Base-by-base conservation (phyloP, 2,113 vertebrate genomes). In the Nerophis lumbriciformis region DNA sequence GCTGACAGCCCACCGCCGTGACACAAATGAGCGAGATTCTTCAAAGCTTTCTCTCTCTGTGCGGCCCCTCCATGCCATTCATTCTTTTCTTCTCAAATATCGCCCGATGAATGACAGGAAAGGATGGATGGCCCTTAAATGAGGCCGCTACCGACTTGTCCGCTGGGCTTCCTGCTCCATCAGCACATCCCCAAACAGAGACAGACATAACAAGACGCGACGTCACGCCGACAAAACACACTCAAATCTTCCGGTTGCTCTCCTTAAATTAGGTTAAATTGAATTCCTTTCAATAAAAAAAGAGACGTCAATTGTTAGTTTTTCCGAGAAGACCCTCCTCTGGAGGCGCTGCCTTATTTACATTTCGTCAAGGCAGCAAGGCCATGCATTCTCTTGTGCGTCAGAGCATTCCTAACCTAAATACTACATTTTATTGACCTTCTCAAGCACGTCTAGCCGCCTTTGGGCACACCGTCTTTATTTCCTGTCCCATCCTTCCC, bases 401-500 rank as follows among this genome's bases (percentile, higher is more conserved):
- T 45, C 38, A 44, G 70, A 16, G 57, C 75, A 80, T 85, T 80
- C 67, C 73, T 83, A 75, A 85, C 80, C 80, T 68, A 52, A 61
- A 64, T 69, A 64, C 39, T 28, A 16, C 39, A n/a, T 52, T 76
- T 83, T 76, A 68, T 76, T 71, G 69, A 70, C 65, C 39, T 63
- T 68, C 69, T 79, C 45, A 69, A 66, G 71, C 68, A 66, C 68
- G 75, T 77, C 75, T 80, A 76, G 60, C 73, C 76, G 79, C 77
- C 84, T 68, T 66, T 49, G 5, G 75, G 81, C 76, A 1, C 54
- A 5, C 61, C 79, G 75, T 73, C 71, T 86, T 83, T 83, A 87
- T 84, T 84, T 87, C 85, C 83, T 85, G 72, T 80, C 72, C 60
- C 63, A 57, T 70, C 65, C 65, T 72, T 76, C 87, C 82, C 78